Conservation (phyloP, 2,797 vertebrate species). For the Dallia pectoralis region DNA sequence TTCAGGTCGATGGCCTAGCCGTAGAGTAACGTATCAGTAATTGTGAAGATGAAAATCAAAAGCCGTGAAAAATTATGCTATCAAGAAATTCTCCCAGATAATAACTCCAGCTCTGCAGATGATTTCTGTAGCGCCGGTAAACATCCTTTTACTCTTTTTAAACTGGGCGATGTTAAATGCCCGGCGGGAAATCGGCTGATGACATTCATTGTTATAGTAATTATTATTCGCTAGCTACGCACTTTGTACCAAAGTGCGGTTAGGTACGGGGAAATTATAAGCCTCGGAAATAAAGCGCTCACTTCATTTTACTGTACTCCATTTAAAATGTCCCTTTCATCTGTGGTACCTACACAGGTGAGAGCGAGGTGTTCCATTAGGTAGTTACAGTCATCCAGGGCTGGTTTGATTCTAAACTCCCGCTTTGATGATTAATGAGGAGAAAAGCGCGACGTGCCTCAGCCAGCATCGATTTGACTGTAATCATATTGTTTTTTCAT, state of each 20-base stretch:
- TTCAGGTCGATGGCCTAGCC: constrained; percentile 41
- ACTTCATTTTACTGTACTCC: constrained; percentile 45
- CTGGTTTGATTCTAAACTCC: constrained; percentile 42
- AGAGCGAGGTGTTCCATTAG: constrained; percentile 52
- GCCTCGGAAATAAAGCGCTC: constrained; percentile 45
- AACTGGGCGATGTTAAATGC: constrained; percentile 53
- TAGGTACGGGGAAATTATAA: constrained; percentile 29
- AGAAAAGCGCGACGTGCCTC: constrained; percentile 37
- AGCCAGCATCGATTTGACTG: constrained; percentile 57
- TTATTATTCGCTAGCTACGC: constrained; percentile 35
- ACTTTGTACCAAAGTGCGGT: constrained; percentile 24
- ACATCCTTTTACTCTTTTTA: constrained; percentile 65
- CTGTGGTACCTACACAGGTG: constrained; percentile 36
- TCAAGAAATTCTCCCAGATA: constrained; percentile 30
- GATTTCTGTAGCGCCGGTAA: constrained; percentile 71
- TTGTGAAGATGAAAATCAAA: constrained; percentile 53
- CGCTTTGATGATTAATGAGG: constrained; percentile 58
- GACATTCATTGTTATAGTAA: constrained; percentile 22
- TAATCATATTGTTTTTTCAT: constrained; percentile 63
- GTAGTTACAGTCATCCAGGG: constrained; percentile 19
- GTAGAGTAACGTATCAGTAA: constrained; percentile 28
- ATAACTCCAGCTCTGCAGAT: constrained; percentile 73
- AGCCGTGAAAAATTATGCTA: constrained; percentile 26
- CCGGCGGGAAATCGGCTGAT: constrained; percentile 27
- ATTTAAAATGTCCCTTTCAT: constrained; percentile 45